Conservation (phyloP, 2,113 vertebrate genomes). For the Cacatua alba region DNA sequence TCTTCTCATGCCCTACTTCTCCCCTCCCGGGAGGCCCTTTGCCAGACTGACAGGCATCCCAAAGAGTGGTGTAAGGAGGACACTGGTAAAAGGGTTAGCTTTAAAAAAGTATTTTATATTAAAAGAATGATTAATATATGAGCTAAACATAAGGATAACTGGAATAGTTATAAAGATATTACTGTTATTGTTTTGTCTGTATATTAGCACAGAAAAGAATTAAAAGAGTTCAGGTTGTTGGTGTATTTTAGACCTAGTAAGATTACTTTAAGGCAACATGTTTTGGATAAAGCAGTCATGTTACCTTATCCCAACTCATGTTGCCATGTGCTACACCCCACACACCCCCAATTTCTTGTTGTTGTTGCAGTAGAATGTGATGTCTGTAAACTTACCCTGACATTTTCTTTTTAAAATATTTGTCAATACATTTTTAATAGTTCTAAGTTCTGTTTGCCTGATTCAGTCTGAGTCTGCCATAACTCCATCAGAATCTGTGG, state of each 20-base stretch:
- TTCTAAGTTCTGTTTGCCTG: neutral
- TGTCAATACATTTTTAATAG: neutral
- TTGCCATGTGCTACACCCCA: neutral
- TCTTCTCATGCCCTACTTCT: neutral
- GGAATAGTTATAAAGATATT: neutral
- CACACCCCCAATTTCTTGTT: neutral
- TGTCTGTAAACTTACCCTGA: neutral
- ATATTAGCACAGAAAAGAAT: neutral
- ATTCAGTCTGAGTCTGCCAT: neutral
- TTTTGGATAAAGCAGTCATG: neutral
- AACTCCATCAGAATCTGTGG: conserved; percentile 1
- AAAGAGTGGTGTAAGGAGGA: neutral
- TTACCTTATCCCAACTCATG: neutral
- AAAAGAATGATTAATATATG: neutral
- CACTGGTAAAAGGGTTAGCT: neutral
- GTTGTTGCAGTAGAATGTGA: neutral
- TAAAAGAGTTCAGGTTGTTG: neutral
- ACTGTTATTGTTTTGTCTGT: neutral
- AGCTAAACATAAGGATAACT: neutral
- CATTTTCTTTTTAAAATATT: neutral
- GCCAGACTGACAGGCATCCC: neutral
- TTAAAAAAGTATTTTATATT: neutral
- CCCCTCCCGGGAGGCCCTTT: neutral
- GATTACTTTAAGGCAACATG: neutral
- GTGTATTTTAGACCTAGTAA: neutral